Evolutionary conservation across 2,797 vertebrate species (phyloP).

Genomic region (Anguilla pacifica): DNA sequence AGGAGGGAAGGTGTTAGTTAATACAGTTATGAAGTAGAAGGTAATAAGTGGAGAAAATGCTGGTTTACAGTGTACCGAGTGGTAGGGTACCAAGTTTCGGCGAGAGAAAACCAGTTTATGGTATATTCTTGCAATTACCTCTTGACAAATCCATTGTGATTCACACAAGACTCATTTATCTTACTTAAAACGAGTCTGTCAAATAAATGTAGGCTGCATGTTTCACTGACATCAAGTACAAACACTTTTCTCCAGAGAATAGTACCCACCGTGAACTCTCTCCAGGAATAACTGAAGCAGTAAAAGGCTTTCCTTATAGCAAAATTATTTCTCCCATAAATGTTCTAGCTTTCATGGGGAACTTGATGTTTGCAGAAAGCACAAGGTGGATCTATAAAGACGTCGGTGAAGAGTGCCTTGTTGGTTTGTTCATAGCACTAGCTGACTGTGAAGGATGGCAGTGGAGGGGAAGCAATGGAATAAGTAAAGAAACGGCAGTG

Average conservation of each 20-base stretch:
- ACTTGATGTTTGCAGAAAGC: neutral
- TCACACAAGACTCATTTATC: neutral
- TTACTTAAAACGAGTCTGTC: neutral
- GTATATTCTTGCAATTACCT: neutral
- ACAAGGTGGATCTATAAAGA: neutral
- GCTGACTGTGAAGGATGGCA: neutral
- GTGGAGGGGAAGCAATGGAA: neutral
- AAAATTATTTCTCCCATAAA: neutral
- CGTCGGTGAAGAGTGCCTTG: neutral
- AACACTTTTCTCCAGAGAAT: neutral
- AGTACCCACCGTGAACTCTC: neutral
- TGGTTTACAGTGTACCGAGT: neutral
- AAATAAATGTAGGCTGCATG: neutral
- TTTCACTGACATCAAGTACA: neutral
- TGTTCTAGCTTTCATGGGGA: neutral
- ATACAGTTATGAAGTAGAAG: neutral
- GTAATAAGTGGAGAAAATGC: neutral
- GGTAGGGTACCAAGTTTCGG: neutral
- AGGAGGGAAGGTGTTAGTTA: neutral
- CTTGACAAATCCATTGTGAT: slow-evolving; percentile 2
- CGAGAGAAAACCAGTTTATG: neutral
- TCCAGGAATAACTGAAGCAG: neutral
- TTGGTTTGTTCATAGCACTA: neutral
- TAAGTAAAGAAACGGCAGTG: neutral
- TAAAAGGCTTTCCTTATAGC: neutral